Conservation (phyloP, 2,797 vertebrate species). For the Glyptemys insculpta region DNA sequence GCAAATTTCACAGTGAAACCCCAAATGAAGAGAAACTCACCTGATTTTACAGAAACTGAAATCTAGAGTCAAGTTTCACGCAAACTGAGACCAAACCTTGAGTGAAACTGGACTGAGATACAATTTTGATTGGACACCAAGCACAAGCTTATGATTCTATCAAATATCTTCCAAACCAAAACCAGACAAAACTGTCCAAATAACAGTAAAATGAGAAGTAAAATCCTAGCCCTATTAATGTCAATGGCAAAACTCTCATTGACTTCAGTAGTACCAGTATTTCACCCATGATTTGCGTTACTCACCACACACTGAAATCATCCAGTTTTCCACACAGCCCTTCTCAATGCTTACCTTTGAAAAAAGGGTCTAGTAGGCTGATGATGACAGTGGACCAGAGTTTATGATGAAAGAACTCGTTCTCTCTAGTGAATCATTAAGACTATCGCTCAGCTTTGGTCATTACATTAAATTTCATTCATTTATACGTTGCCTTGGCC, state of each 20-base stretch:
- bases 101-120: not conserved
- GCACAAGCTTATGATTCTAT: not conserved
- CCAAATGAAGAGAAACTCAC: conserved; percentile 9
- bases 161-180: not conserved
- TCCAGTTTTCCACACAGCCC: not conserved
- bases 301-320: not conserved
- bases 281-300: conserved; percentile 5
- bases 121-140: not conserved
- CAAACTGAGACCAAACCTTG: conserved; percentile 1
- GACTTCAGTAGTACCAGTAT: not conserved
- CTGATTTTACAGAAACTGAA: conserved; percentile 29
- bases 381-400: not conserved
- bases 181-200: not conserved
- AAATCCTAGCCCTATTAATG: not conserved
- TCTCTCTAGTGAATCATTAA: not conserved
- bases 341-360: not conserved
- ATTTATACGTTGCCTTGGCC: not conserved
- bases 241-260: not conserved
- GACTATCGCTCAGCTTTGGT: not conserved
- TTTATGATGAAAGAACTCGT: not conserved
- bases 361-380: not conserved
- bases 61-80: not conserved
- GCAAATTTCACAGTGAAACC: conserved; percentile 48
- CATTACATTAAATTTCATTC: not conserved
- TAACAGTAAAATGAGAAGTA: not conserved